These are phyloP conservation scores for Bimastos eiseni DNA, from an alignment of 2,888 invertebrate genomes.

Conservation along the genomic window DNA sequence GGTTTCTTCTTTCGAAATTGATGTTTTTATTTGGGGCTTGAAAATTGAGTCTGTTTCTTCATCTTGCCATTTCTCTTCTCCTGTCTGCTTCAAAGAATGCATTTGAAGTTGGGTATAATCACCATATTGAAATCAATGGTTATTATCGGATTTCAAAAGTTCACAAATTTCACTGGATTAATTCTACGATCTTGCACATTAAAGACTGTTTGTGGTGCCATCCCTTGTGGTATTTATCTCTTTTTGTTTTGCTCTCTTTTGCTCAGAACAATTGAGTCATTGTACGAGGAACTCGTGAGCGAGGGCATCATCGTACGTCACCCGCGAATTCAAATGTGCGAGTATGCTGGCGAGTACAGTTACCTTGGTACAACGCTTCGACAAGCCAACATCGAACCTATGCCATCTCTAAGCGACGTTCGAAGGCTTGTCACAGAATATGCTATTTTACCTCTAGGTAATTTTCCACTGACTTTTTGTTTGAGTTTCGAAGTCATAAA, in stretches of 20 bases:
- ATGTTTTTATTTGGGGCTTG: not conserved
- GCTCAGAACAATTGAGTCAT: conserved; percentile 66
- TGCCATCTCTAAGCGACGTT: conserved; percentile 77
- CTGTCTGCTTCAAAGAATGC: not conserved
- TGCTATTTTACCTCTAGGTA: conserved; percentile 82
- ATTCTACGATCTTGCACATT: not conserved
- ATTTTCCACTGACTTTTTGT: not conserved
- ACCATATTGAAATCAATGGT: not conserved
- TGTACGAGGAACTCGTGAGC: conserved; percentile 87
- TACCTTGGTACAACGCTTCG: conserved; percentile 62
- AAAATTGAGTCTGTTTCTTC: not conserved
- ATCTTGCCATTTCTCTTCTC: not conserved
- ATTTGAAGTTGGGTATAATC: not conserved
- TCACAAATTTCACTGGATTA: not conserved
- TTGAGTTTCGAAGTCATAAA: not conserved
- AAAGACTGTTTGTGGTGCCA: not conserved
- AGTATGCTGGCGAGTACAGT: conserved; percentile 78
- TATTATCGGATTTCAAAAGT: not conserved
- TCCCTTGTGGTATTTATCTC: not conserved
- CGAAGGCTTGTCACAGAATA: conserved; percentile 83
- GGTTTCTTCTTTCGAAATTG: not conserved
- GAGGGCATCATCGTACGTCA: conserved; percentile 85
- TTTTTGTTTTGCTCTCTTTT: not conserved
- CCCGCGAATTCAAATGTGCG: conserved; percentile 71
- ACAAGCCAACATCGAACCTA: conserved; percentile 67